These are phyloP conservation scores for Oenanthe oenanthe DNA, from an alignment of 2,113 vertebrate genomes.

Conservation along the genomic window DNA sequence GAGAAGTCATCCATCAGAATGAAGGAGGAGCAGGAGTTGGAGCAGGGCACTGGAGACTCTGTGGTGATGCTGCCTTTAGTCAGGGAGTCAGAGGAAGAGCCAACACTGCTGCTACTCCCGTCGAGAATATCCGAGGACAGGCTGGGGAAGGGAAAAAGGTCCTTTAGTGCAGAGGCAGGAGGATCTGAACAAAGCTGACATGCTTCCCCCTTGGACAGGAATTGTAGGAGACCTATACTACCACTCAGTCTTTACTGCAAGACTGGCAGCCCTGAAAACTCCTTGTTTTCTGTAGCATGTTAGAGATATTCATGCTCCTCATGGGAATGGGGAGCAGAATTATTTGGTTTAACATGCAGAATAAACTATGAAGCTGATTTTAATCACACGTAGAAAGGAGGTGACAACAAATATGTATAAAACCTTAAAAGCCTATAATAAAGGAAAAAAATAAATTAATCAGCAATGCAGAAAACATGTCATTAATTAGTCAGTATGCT, in stretches of 20 bases:
- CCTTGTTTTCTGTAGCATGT: conserved; percentile 62
- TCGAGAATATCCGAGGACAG: conserved; percentile 89
- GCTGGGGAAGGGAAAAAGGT: conserved; percentile 74
- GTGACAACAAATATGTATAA: background rate
- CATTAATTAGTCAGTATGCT: background rate
- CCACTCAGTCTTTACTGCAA: conserved; percentile 60
- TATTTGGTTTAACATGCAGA: conserved; percentile 3
- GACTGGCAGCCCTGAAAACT: conserved; percentile 62
- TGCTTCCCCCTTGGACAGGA: background rate
- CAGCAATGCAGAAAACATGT: background rate
- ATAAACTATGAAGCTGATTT: background rate
- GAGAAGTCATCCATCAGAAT: conserved; percentile 89
- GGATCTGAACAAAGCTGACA: background rate
- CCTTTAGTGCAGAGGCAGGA: background rate
- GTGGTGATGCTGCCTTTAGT: conserved; percentile 90
- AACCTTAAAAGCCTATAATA: background rate
- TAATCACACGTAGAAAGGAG: background rate
- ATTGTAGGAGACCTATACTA: conserved; percentile 69
- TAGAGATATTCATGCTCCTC: conserved; percentile 17
- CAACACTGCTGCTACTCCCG: conserved; percentile 88
- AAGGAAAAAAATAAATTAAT: background rate
- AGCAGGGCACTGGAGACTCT: conserved; percentile 87
- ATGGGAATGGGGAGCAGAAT: conserved; percentile 29
- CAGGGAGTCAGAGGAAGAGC: conserved; percentile 89
- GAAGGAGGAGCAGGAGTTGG: conserved; percentile 80